Conservation (phyloP, 1,140 invertebrate species). For the Bilobella aurantiaca region DNA sequence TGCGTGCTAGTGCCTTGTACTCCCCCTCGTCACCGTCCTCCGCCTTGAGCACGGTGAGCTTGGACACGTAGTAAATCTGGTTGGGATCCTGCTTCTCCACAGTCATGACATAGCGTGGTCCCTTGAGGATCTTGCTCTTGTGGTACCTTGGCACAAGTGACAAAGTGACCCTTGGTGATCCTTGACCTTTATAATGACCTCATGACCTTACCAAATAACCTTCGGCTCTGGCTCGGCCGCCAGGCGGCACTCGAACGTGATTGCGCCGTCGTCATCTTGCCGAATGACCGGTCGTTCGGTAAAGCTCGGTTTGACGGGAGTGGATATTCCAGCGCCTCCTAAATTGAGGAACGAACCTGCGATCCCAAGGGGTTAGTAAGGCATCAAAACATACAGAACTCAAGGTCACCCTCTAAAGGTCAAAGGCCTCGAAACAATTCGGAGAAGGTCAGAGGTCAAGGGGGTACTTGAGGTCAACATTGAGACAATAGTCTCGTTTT, state of each 20-base stretch:
- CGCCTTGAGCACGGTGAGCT: conserved; percentile 71
- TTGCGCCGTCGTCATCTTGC: conserved; percentile 84
- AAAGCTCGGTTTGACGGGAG: conserved; percentile 53
- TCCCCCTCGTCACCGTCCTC: conserved; percentile 77
- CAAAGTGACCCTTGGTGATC: background rate
- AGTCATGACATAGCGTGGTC: conserved; percentile 64
- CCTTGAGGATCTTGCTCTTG: conserved; percentile 63
- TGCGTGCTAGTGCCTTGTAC: conserved; percentile 84
- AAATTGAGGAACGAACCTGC: conserved; percentile 37
- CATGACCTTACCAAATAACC: conserved; percentile 70
- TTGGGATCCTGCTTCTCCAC: conserved; percentile 62
- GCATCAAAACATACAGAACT: conserved; percentile 25
- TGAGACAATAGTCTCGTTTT: background rate
- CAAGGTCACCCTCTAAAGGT: conserved; percentile 18
- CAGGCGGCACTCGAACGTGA: conserved; percentile 89
- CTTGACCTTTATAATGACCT: background rate
- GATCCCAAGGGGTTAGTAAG: conserved; percentile 35
- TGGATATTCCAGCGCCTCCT: conserved; percentile 31
- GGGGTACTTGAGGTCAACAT: background rate
- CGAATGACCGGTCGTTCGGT: conserved; percentile 89
- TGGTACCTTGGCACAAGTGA: conserved; percentile 56
- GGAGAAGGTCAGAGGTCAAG: background rate
- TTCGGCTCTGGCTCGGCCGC: conserved; percentile 86
- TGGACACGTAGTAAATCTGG: conserved; percentile 76
- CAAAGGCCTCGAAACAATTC: background rate